Evolutionary conservation across 1,140 invertebrate species (phyloP).

Genomic region (Saccostrea glomerata): DNA sequence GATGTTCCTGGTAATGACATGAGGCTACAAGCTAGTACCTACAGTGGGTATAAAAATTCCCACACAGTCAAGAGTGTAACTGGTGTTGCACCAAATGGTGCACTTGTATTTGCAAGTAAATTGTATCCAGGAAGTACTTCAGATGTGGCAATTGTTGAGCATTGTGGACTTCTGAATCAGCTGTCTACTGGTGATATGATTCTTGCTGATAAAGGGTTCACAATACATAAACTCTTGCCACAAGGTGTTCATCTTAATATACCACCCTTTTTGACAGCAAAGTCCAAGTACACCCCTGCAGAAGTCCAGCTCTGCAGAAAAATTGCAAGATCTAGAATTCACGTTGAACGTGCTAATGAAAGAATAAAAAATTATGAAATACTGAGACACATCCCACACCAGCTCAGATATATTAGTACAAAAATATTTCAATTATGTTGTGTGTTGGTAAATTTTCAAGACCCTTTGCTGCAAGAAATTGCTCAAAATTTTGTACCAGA

Average conservation of each 20-base stretch:
- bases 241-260: constrained; percentile 8
- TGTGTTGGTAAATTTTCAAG: no score
- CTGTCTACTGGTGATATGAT: constrained; percentile 53
- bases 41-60: no score
- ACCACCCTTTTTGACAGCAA: no score
- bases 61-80: no score
- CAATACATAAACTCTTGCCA: constrained; percentile 52
- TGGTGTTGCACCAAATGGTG: constrained; percentile 48
- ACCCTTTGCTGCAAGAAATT: no score
- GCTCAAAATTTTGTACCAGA: background rate
- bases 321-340: no score
- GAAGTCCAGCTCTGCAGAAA: constrained; percentile 1
- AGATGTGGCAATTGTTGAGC: constrained; percentile 52
- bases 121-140: constrained; percentile 48
- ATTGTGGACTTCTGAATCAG: constrained; percentile 52
- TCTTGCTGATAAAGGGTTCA: constrained; percentile 57
- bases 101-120: constrained; percentile 31
- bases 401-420: constrained; percentile 4
- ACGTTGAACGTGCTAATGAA: no score
- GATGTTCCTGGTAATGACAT: no score
- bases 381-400: constrained; percentile 4
- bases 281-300: no score
- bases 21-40: no score
- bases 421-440: background rate
- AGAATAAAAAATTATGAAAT: no score